Conservation (phyloP, 2,113 vertebrate genomes). For the Nerophis lumbriciformis region DNA sequence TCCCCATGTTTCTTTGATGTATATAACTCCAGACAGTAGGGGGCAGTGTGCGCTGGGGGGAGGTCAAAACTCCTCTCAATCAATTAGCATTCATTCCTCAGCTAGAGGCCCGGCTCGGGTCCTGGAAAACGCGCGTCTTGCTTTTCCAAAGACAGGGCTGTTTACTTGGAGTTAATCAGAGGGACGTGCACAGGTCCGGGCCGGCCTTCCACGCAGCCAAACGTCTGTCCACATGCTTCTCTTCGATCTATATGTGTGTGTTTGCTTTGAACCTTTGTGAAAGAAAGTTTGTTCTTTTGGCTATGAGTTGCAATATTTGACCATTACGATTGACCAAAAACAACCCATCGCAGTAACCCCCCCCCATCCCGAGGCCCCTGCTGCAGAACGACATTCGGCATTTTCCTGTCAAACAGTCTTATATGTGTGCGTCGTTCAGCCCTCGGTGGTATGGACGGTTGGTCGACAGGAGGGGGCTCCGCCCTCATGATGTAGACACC, state of each 20-base stretch:
- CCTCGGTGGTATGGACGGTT: constrained; percentile 40
- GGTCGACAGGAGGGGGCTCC: constrained; percentile 7
- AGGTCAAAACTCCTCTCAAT: constrained; percentile 66
- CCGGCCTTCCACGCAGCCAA: constrained; percentile 49
- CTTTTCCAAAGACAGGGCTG: constrained; percentile 70
- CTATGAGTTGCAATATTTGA: constrained; percentile 70
- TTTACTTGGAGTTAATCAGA: constrained; percentile 74
- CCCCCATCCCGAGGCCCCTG: constrained; percentile 26
- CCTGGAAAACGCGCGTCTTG: constrained; percentile 65
- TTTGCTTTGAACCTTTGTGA: constrained; percentile 63
- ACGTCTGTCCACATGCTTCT: constrained; percentile 58
- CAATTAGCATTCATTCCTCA: constrained; percentile 68
- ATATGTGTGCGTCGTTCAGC: constrained; percentile 48
- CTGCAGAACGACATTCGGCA: constrained; percentile 51
- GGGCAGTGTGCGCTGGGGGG: constrained; percentile 67
- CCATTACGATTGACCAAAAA: constrained; percentile 60
- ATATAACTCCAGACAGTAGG: constrained; percentile 72
- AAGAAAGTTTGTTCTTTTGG: constrained; percentile 56
- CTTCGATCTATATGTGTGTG: constrained; percentile 59
- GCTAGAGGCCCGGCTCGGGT: constrained; percentile 54
- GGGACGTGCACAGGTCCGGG: constrained; percentile 63
- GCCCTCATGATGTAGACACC: constrained; percentile 51
- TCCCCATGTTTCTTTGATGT: constrained; percentile 67
- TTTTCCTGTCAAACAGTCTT: constrained; percentile 72
- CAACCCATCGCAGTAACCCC: constrained; percentile 38